Evolutionary conservation across 2,888 invertebrate species (phyloP).

Genomic region (Gibbula magus): DNA sequence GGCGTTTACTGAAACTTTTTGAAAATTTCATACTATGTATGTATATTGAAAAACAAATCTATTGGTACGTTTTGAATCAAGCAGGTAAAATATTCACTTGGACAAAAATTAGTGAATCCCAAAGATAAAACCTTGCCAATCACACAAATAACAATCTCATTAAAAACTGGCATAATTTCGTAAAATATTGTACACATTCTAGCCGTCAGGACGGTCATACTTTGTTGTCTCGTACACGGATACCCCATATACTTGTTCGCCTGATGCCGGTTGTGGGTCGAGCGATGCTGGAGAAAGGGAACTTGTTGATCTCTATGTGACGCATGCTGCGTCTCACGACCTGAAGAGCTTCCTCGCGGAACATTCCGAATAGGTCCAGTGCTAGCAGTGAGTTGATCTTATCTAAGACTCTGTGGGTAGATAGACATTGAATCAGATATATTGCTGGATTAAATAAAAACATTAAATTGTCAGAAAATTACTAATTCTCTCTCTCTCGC

Average conservation of each 20-base stretch:
- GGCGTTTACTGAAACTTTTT: no score
- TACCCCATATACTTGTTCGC: constrained; percentile 92
- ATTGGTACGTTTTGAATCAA: background rate
- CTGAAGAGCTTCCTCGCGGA: constrained; percentile 80
- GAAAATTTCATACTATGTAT: no score
- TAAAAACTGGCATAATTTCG: no score
- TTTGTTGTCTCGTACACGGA: constrained; percentile 76
- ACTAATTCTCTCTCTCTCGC: no score
- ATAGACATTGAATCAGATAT: constrained; percentile 7
- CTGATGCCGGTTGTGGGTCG: constrained; percentile 89
- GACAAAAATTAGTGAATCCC: background rate
- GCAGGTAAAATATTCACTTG: background rate
- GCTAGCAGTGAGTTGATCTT: constrained; percentile 79
- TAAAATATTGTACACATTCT: no score
- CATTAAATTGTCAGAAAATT: background rate
- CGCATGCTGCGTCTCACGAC: constrained; percentile 79
- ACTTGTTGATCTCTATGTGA: constrained; percentile 81
- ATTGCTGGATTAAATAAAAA: background rate
- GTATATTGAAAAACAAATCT: no score
- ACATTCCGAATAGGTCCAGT: constrained; percentile 88
- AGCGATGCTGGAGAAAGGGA: constrained; percentile 89
- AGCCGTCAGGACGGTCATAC: background rate
- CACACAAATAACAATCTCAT: no score
- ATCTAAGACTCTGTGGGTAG: constrained; percentile 76
- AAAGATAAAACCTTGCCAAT: background rate